phyloP scores from a whole-genome alignment of 2,113 vertebrate genomes.

The Setophaga petechia region DNA sequence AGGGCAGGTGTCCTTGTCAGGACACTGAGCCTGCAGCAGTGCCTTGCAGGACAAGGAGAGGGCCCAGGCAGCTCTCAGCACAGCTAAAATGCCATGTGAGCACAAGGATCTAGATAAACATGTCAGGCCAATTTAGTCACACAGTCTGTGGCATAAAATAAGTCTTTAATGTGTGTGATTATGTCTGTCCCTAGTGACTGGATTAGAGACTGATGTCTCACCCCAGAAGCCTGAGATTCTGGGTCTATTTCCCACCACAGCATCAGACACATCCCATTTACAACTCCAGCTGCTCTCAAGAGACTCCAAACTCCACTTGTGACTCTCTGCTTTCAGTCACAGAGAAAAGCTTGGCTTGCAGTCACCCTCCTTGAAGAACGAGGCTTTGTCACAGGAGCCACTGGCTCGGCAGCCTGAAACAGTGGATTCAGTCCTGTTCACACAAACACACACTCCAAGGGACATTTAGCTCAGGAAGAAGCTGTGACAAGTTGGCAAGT shows the following conservation, averaged over 20 bases:
- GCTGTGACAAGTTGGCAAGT: background rate
- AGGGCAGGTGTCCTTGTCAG: background rate
- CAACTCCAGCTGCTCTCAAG: background rate
- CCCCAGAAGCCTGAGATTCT: background rate
- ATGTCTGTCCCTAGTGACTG: background rate
- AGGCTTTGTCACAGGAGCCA: fast-evolving
- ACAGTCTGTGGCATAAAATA: background rate
- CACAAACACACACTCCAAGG: background rate
- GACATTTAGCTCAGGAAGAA: background rate
- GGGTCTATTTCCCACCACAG: background rate
- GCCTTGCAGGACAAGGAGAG: background rate
- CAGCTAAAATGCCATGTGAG: background rate
- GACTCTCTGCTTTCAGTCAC: background rate
- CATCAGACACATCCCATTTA: background rate
- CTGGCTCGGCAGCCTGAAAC: background rate
- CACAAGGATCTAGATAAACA: background rate
- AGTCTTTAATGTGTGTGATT: background rate
- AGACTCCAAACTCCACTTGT: background rate
- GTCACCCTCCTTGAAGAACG: background rate
- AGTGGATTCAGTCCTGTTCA: background rate
- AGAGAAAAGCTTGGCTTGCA: background rate
- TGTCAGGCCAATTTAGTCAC: background rate
- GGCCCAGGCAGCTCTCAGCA: background rate
- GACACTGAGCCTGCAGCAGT: background rate
- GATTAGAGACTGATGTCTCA: background rate